These are phyloP conservation scores for Rhorus exstirpatorius DNA, from an alignment of 2,888 invertebrate genomes.

Conservation along the genomic window DNA sequence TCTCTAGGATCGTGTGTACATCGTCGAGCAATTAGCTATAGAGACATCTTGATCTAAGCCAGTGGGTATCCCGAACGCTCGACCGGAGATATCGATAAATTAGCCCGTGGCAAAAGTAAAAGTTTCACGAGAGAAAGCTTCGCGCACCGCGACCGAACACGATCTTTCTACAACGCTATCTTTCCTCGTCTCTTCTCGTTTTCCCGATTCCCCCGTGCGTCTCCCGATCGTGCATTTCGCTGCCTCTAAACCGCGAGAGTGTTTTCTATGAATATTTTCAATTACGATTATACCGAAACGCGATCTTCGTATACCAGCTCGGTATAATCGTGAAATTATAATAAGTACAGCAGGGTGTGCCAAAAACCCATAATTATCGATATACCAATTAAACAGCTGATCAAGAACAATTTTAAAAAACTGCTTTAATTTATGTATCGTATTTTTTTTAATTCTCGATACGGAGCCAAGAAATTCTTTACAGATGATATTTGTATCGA, in stretches of 20 bases:
- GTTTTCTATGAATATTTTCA: too few relatives aligned
- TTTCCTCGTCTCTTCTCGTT: slow-evolving; percentile 27
- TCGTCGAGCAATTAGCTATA: slow-evolving; percentile 4
- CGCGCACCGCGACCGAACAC: slow-evolving; percentile 36
- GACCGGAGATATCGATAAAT: slow-evolving; percentile 74
- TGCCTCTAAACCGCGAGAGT: slow-evolving; percentile 6
- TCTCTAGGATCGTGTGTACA: too few relatives aligned
- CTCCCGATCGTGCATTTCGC: background rate
- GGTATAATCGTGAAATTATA: background rate
- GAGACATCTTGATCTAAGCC: slow-evolving; percentile 1
- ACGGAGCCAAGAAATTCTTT: too few relatives aligned
- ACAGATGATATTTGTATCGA: too few relatives aligned
- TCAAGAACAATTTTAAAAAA: background rate
- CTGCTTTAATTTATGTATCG: too few relatives aligned
- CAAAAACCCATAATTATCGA: slow-evolving; percentile 12
- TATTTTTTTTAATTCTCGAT: too few relatives aligned
- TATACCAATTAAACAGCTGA: background rate
- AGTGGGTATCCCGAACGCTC: slow-evolving; percentile 57
- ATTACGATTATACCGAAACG: background rate
- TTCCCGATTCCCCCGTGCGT: background rate
- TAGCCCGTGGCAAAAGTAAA: slow-evolving; percentile 85
- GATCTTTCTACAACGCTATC: slow-evolving; percentile 50
- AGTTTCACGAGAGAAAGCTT: slow-evolving; percentile 84
- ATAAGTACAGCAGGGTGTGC: background rate
- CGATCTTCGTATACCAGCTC: background rate